These are phyloP conservation scores for Eriosoma lanigerum DNA, from an alignment of 1,140 invertebrate genomes.

Conservation along the genomic window DNA sequence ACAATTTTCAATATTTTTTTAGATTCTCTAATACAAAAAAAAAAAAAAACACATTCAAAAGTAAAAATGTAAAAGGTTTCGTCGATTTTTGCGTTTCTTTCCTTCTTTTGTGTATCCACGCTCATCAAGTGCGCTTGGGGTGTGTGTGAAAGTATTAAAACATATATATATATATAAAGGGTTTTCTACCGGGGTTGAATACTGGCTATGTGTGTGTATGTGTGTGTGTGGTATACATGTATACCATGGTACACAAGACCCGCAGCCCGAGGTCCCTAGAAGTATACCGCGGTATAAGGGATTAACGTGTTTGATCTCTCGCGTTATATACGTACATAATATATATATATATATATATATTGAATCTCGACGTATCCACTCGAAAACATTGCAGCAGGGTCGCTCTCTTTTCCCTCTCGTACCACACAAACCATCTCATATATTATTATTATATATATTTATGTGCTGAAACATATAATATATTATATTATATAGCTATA, in stretches of 20 bases:
- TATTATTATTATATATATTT: background rate
- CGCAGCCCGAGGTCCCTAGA: background rate
- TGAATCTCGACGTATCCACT: slow-evolving; percentile 5
- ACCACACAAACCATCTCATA: background rate
- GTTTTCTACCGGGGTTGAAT: background rate
- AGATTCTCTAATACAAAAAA: too few relatives aligned
- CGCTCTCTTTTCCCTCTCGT: background rate
- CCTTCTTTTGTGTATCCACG: slow-evolving; percentile 19
- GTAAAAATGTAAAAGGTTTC: too few relatives aligned
- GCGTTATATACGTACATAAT: background rate
- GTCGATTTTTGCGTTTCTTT: background rate
- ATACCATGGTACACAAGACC: background rate
- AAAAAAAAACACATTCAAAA: too few relatives aligned
- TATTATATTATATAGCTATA: too few relatives aligned
- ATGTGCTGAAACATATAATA: too few relatives aligned
- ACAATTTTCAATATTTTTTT: too few relatives aligned
- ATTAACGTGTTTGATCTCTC: slow-evolving; percentile 36
- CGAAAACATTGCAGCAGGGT: slow-evolving; percentile 1
- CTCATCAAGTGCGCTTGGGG: background rate
- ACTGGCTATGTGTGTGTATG: background rate
- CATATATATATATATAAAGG: background rate
- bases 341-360: background rate
- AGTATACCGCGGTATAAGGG: background rate
- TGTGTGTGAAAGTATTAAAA: background rate
- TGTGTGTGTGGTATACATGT: background rate